Evolutionary conservation across 2,888 invertebrate genomes (phyloP).

Genomic region (Papilio elwesi): DNA sequence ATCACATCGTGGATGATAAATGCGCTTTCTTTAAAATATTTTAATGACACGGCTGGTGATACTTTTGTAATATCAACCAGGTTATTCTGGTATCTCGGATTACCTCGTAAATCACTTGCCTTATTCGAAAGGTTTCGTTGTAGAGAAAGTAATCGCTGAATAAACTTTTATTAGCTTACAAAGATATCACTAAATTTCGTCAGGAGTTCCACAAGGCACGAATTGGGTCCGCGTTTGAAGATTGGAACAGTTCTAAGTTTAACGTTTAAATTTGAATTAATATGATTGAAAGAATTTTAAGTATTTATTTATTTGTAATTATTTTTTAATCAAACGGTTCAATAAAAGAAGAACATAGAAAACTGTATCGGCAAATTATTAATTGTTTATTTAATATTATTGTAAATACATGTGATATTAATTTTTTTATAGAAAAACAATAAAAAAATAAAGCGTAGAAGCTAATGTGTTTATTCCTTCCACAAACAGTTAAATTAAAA

Average conservation of each 20-base stretch:
- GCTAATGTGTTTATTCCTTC: too few relatives aligned
- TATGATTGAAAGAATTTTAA: too few relatives aligned
- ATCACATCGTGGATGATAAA: slow-evolving; percentile 46
- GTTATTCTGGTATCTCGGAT: slow-evolving; percentile 3
- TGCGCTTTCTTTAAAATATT: slow-evolving; percentile 48
- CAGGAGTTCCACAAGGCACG: slow-evolving; percentile 3
- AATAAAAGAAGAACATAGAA: too few relatives aligned
- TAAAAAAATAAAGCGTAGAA: too few relatives aligned
- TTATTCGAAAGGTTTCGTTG: slow-evolving; percentile 16
- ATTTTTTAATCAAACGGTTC: too few relatives aligned
- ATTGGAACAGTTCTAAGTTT: not conserved
- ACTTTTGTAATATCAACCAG: slow-evolving; percentile 24
- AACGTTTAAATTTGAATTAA: too few relatives aligned
- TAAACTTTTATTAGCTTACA: slow-evolving; percentile 25
- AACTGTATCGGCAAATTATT: too few relatives aligned
- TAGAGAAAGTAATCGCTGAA: slow-evolving; percentile 10
- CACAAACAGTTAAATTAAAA: too few relatives aligned
- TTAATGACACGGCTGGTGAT: slow-evolving; percentile 49
- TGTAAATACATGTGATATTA: too few relatives aligned
- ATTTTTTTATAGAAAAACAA: too few relatives aligned
- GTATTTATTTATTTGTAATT: too few relatives aligned
- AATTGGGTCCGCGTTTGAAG: not conserved
- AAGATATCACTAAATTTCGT: slow-evolving; percentile 23
- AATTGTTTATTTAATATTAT: too few relatives aligned
- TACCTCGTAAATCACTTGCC: slow-evolving; percentile 16